Evolutionary conservation across 2,113 vertebrate genomes (phyloP).

Genomic region (Brienomyrus brachyistius): DNA sequence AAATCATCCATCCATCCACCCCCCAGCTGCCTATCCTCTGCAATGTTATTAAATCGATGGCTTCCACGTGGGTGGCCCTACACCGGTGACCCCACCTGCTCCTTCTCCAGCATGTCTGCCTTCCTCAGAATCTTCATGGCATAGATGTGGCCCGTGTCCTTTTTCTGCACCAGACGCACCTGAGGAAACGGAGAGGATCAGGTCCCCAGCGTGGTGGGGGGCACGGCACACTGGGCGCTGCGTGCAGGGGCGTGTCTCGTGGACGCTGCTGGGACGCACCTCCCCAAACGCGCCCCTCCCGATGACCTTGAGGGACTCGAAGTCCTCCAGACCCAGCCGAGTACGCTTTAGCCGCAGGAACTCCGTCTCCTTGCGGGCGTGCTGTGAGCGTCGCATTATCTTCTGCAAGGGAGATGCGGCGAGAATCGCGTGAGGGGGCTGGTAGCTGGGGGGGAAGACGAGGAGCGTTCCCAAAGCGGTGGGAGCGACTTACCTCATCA

Average conservation of each 20-base stretch:
- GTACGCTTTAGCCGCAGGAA: conserved; percentile 92
- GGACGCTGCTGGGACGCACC: conserved; percentile 52
- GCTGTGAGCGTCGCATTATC: conserved; percentile 85
- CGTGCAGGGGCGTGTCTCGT: not conserved
- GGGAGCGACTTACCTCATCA: conserved; percentile 70
- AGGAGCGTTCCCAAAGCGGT: not conserved
- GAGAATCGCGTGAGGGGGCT: not conserved
- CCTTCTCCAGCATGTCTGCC: conserved; percentile 97
- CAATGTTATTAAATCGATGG: not conserved
- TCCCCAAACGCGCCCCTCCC: conserved; percentile 96
- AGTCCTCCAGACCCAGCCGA: conserved; percentile 87
- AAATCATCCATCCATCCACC: not conserved
- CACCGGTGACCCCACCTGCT: conserved; percentile 68
- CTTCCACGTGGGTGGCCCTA: not conserved
- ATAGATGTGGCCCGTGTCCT: conserved; percentile 97
- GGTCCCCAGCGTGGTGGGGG: not conserved
- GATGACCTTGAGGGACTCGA: conserved; percentile 95
- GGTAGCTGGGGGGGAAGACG: not conserved
- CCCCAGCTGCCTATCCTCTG: not conserved
- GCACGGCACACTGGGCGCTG: no score
- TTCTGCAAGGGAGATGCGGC: conserved; percentile 63
- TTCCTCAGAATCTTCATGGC: conserved; percentile 98
- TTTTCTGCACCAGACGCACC: conserved; percentile 97
- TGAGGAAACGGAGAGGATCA: conserved; percentile 35
- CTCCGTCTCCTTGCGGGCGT: conserved; percentile 94